Conservation (phyloP, 2,113 vertebrate species). For the Nibea coibor region DNA sequence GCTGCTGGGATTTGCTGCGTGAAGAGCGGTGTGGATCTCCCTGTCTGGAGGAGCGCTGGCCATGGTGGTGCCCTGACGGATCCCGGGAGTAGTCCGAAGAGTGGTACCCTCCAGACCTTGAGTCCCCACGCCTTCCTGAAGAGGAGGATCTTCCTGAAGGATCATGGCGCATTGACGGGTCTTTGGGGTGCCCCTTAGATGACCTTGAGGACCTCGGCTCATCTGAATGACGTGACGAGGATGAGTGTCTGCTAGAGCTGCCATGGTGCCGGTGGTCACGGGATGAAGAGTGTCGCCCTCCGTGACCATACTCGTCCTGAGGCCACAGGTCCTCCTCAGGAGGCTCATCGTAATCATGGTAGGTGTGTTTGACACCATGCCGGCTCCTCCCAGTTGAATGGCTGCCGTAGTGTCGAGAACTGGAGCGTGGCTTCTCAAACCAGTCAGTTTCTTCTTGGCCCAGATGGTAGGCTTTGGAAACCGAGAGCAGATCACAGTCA, state of each 20-base stretch:
- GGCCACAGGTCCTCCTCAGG: constrained; percentile 94
- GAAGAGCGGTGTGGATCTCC: constrained; percentile 76
- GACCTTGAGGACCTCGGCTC: constrained; percentile 88
- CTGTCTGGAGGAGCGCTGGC: constrained; percentile 78
- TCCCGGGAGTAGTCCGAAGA: constrained; percentile 89
- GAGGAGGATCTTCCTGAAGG: constrained; percentile 86
- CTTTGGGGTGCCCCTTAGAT: constrained; percentile 90
- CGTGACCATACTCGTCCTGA: constrained; percentile 90
- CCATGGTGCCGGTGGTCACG: constrained; percentile 93
- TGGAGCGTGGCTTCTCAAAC: constrained; percentile 98
- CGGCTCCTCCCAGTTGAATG: constrained; percentile 93
- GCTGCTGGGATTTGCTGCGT: constrained; percentile 81
- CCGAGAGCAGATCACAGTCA: constrained; percentile 98
- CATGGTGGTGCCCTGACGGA: constrained; percentile 86
- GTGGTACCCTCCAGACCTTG: constrained; percentile 86
- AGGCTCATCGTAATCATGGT: constrained; percentile 96
- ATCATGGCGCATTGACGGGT: constrained; percentile 88
- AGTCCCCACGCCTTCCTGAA: constrained; percentile 88
- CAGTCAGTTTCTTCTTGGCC: constrained; percentile 99
- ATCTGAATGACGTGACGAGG: constrained; percentile 89
- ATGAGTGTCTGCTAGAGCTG: constrained; percentile 88
- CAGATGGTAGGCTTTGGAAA: constrained; percentile 99
- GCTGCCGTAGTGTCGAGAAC: constrained; percentile 93
- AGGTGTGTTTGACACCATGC: constrained; percentile 91
- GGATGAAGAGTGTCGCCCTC: constrained; percentile 84